phyloP scores from a whole-genome alignment of 1,140 invertebrate genomes.

The Macrobrachium rosenbergii region DNA sequence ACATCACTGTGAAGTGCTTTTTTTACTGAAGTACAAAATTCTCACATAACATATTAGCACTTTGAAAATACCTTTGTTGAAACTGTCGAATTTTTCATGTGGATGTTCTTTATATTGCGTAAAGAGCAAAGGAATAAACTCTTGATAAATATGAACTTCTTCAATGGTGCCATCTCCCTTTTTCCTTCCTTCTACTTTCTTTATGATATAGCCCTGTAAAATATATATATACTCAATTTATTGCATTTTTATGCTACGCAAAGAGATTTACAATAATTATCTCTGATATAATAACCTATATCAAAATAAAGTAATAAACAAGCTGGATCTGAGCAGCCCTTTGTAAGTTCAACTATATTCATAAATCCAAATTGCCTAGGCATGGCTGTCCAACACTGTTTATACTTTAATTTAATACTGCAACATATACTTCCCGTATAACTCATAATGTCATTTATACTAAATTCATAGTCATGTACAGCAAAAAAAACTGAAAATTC shows the following conservation, averaged over 20 bases:
- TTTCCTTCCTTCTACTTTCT: conserved; percentile 56
- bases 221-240: neutral
- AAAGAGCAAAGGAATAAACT: conserved; percentile 91
- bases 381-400: too few relatives aligned
- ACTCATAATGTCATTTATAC: too few relatives aligned
- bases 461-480: too few relatives aligned
- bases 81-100: conserved; percentile 80
- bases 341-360: too few relatives aligned
- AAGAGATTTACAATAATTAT: neutral
- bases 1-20: too few relatives aligned
- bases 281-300: too few relatives aligned
- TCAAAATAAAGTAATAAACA: too few relatives aligned
- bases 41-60: neutral
- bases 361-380: too few relatives aligned
- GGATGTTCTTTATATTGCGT: conserved; percentile 79
- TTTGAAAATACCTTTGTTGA: conserved; percentile 76
- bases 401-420: too few relatives aligned
- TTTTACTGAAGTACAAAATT: neutral
- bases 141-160: conserved; percentile 84
- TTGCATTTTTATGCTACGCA: neutral
- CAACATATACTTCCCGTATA: too few relatives aligned
- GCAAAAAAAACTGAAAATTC: too few relatives aligned
- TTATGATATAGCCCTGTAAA: conserved; percentile 80
- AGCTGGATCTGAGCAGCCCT: too few relatives aligned
- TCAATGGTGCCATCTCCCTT: conserved; percentile 81